These are phyloP conservation scores for Menura novaehollandiae DNA, from an alignment of 2,113 vertebrate species.

Conservation along the genomic window DNA sequence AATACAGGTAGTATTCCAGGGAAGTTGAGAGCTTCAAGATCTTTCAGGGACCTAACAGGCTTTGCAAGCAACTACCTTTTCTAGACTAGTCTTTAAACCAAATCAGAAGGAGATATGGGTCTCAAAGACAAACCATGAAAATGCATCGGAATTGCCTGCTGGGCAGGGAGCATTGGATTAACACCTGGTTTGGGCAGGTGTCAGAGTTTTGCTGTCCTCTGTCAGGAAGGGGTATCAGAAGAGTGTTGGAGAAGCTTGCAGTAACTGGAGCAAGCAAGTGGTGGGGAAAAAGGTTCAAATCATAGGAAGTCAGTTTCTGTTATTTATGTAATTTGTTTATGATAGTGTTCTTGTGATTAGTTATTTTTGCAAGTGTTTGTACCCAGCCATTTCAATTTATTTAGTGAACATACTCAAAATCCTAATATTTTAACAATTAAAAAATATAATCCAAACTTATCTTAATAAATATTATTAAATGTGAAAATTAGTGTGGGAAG, in stretches of 20 bases:
- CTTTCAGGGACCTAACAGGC: neutral
- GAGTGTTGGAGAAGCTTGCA: neutral
- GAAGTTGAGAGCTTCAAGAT: neutral
- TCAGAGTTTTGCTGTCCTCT: neutral
- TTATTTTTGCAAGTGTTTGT: neutral
- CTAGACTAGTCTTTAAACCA: neutral
- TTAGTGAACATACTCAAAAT: neutral
- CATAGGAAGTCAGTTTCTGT: neutral
- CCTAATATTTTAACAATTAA: neutral
- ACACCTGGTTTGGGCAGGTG: neutral
- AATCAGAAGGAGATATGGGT: neutral
- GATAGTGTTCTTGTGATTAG: neutral
- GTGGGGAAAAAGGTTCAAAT: neutral
- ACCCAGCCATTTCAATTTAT: neutral
- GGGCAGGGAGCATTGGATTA: neutral
- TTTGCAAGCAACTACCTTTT: neutral
- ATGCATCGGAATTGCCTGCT: neutral
- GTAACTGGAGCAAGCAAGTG: neutral
- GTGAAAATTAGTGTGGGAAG: neutral
- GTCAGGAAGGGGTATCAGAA: neutral
- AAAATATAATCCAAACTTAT: neutral
- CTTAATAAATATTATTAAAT: neutral
- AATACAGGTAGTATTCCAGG: neutral
- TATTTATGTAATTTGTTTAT: neutral
- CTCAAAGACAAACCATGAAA: neutral